Base-by-base conservation (phyloP, 2,113 vertebrate species). In the Ailurus styani region DNA sequence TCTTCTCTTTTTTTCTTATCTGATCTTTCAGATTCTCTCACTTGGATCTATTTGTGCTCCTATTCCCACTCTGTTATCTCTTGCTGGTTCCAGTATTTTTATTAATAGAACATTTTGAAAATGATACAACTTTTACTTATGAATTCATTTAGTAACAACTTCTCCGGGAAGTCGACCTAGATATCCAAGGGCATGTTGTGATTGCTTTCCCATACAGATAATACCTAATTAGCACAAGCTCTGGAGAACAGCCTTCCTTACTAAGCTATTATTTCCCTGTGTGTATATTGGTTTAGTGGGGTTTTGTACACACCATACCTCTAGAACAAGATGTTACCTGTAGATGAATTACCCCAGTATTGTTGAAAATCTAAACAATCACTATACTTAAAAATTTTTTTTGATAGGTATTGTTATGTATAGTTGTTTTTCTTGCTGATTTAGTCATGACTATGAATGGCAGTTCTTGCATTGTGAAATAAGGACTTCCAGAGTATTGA, bases 21-120 rank as follows among this genome's bases (percentile, higher is more conserved):
- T 34, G 18, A n/a, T 93, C 55, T 52, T 89, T 91, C 3, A 57
- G 60, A 5, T 6, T 18, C 40, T 84, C 87, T 37, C 18, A 31
- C 21, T 75, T 81, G 91, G 23, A 86, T 70, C 21, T 55, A 75
- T 25, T 87, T 85, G 37, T 6, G 5, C 27, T 85, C 25, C 21
- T 86, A 2, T 47, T 86, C 64, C 91, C 25, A 60, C 37, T 85
- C 3, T 85, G 23, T 93, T 89, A 55, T 57, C 47, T 57, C 34
- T 60, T 89, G 11, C 25, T 96, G 79, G 29, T n/a, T 31, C 62
- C 7, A 96, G 15, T 88, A 50, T 87, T 77, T 88, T 40, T 88
- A 78, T 90, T 90, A 93, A 52, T 84, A 45, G 40, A 83, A 82
- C 45, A 52, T 79, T 95, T 68, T 95, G 55, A 70, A 93, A 94